These are phyloP conservation scores for Otolemur crassicaudatus DNA, from an alignment of 2,797 vertebrate genomes.

Conservation along the genomic window DNA sequence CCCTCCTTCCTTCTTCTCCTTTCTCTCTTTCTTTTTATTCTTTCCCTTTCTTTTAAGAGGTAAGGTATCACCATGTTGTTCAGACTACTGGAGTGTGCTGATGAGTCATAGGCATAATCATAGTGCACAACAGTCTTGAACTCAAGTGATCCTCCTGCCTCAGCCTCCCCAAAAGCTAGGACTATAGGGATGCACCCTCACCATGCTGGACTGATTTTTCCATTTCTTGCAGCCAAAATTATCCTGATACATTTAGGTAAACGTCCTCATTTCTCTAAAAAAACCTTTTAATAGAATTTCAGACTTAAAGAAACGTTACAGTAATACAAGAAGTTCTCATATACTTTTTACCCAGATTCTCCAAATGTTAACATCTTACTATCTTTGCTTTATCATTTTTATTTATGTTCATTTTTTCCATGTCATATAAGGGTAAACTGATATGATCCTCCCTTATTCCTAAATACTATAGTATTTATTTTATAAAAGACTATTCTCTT, in stretches of 20 bases:
- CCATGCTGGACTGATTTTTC: not conserved
- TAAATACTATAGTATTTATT: not conserved
- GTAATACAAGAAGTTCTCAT: not conserved
- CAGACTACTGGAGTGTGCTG: not conserved
- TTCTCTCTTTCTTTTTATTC: not conserved
- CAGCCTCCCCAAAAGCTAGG: not conserved
- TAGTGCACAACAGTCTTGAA: not conserved
- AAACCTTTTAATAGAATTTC: not conserved
- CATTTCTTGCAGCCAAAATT: conserved; percentile 2
- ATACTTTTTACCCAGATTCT: not conserved
- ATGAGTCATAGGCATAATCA: not conserved
- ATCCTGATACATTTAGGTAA: not conserved
- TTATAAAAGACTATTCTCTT: not conserved
- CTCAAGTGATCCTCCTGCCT: not conserved
- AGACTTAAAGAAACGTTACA: not conserved
- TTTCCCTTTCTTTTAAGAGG: not conserved
- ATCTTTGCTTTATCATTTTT: not conserved
- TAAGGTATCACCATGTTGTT: not conserved
- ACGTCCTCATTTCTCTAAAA: not conserved
- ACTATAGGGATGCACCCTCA: not conserved
- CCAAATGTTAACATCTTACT: not conserved
- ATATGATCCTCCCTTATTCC: not conserved
- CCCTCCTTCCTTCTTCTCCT: no score
- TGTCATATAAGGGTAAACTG: not conserved
- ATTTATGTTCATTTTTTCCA: not conserved